Evolutionary conservation across 1,140 invertebrate genomes (phyloP).

Genomic region (Drosophila grimshawi): DNA sequence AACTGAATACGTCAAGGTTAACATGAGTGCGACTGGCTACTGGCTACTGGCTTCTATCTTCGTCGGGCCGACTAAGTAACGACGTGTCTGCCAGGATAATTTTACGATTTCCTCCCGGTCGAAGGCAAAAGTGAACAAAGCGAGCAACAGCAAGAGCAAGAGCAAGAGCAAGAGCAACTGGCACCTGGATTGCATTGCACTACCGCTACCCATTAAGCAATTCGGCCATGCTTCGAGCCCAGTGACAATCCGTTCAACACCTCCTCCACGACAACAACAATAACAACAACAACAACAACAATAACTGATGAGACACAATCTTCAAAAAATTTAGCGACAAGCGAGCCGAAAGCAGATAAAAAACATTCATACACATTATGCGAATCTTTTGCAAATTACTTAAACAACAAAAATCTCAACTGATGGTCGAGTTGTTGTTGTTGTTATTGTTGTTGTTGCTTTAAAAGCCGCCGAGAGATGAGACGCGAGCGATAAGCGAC

Average conservation of each 20-base stretch:
- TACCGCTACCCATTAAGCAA: slow-evolving; percentile 63
- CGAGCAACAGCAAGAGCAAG: neutral
- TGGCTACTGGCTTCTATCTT: neutral
- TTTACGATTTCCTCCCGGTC: slow-evolving; percentile 81
- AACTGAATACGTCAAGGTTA: slow-evolving; percentile 75
- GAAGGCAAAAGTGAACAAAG: slow-evolving; percentile 20
- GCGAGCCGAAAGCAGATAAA: slow-evolving; percentile 27
- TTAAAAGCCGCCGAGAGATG: slow-evolving; percentile 50
- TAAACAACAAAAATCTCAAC: slow-evolving; percentile 69
- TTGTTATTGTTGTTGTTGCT: neutral
- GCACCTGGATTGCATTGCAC: slow-evolving; percentile 1
- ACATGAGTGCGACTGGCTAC: slow-evolving; percentile 31
- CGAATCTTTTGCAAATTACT: slow-evolving; percentile 75
- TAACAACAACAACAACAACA: slow-evolving; percentile 29
- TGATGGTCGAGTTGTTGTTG: slow-evolving; percentile 57
- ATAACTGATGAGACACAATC: slow-evolving; percentile 64
- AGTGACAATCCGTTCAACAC: slow-evolving; percentile 69
- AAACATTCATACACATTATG: slow-evolving; percentile 43
- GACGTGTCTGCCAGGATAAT: slow-evolving; percentile 84
- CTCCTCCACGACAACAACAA: slow-evolving; percentile 63
- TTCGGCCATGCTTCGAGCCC: slow-evolving; percentile 48
- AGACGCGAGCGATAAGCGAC: slow-evolving; percentile 68
- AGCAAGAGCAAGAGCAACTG: neutral
- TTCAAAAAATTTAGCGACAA: slow-evolving; percentile 56
- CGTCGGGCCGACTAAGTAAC: slow-evolving; percentile 65